Evolutionary conservation across 2,113 vertebrate genomes (phyloP).

Genomic region (Drymodes brunneopygia): DNA sequence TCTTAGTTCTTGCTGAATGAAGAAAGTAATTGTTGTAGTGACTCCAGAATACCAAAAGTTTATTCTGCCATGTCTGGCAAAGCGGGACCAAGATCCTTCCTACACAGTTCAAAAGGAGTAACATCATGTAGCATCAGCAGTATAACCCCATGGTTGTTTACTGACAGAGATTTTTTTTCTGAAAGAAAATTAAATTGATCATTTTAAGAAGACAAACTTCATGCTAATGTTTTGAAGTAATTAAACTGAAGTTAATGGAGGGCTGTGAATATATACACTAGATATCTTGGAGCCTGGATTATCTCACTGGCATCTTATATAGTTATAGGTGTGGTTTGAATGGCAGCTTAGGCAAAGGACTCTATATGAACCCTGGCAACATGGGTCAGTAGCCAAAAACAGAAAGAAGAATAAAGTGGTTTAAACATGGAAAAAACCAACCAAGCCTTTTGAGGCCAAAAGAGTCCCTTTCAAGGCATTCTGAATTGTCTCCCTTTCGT

Average conservation of each 20-base stretch:
- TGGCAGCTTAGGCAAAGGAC: neutral
- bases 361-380: neutral
- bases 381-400: neutral
- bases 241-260: neutral
- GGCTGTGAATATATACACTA: neutral
- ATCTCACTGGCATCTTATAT: neutral
- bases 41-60: neutral
- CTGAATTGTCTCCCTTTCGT: neutral
- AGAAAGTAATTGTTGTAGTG: neutral
- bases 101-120: neutral
- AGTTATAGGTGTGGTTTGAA: neutral
- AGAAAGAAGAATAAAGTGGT: neutral
- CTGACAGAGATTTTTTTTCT: neutral
- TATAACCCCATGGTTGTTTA: neutral
- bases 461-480: neutral
- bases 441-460: neutral
- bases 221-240: neutral
- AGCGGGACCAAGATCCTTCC: neutral
- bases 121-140: neutral
- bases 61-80: neutral
- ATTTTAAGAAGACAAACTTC: neutral
- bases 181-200: neutral
- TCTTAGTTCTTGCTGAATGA: neutral
- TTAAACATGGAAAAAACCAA: neutral
- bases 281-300: neutral